Percentiles rank a stretch among this genome's conserved stretches.
Evolutionary conservation across 2,888 invertebrate species (phyloP).

Genomic region (Watsonalla binaria): DNA sequence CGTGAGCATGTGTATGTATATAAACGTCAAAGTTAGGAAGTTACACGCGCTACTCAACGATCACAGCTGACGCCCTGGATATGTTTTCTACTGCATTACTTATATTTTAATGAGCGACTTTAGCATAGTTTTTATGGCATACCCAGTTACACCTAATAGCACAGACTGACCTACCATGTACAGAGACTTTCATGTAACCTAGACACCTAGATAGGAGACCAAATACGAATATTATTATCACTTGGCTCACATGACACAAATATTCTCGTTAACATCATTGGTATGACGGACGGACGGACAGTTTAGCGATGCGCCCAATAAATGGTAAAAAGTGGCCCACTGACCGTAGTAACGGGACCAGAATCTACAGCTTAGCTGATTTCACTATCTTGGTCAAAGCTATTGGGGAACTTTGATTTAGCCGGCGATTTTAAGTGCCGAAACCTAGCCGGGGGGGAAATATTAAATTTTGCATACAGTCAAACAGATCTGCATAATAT

Average conservation of each 20-base stretch:
- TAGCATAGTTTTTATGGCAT: no score
- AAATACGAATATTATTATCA: background rate
- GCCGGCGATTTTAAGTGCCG: background rate
- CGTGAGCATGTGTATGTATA: no score
- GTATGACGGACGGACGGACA: slow-evolving; percentile 31
- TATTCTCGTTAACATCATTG: background rate
- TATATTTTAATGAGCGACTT: no score
- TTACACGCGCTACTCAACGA: no score
- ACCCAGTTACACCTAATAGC: background rate
- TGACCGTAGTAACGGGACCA: slow-evolving; percentile 63
- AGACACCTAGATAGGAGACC: background rate
- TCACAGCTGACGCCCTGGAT: no score
- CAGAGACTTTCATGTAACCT: background rate
- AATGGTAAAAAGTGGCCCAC: slow-evolving; percentile 69
- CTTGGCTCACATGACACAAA: background rate
- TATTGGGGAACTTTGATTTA: background rate
- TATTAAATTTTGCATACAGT: no score
- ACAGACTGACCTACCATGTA: background rate
- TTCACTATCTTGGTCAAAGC: slow-evolving; percentile 39
- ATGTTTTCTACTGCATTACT: no score
- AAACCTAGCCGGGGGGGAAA: no score
- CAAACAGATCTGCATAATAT: no score
- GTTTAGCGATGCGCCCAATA: slow-evolving; percentile 53
- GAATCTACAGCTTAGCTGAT: slow-evolving; percentile 36
- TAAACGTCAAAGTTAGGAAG: no score